These are phyloP conservation scores for Hirtodrosophila trivittata DNA, from an alignment of 2,888 invertebrate species.

Conservation along the genomic window DNA sequence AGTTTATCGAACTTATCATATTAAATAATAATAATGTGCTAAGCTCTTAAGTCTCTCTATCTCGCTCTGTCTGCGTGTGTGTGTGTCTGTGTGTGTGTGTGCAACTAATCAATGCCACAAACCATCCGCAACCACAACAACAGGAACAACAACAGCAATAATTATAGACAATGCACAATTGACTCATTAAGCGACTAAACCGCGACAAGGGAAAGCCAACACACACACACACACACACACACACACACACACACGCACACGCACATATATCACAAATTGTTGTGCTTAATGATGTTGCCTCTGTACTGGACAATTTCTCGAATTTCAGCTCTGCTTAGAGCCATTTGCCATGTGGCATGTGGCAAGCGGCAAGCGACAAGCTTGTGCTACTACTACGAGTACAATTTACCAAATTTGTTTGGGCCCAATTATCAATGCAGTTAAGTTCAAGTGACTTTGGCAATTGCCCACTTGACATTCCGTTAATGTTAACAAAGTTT, in stretches of 20 bases:
- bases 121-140: conserved; percentile 49
- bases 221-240: conserved; percentile 15
- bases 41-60: conserved; percentile 9
- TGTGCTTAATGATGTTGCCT: conserved; percentile 55
- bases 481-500: conserved; percentile 57
- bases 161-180: conserved; percentile 67
- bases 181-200: conserved; percentile 77
- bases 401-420: conserved; percentile 14
- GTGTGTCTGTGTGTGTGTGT: conserved; percentile 2
- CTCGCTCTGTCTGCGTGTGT: conserved; percentile 6
- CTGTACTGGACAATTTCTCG: conserved; percentile 1
- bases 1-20: conserved; percentile 67
- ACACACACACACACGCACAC: conserved; percentile 6
- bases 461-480: conserved; percentile 62
- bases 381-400: conserved; percentile 29
- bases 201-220: conserved; percentile 63
- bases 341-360: conserved; percentile 23
- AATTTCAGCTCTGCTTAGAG: conserved; percentile 1
- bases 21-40: conserved; percentile 73
- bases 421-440: conserved; percentile 58
- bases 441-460: conserved; percentile 39
- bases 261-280: conserved; percentile 27
- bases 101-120: conserved; percentile 69
- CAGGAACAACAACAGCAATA: conserved; percentile 31
- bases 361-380: conserved; percentile 20